Conservation (phyloP, 2,113 vertebrate genomes). For the Notarius lentiginosus region DNA sequence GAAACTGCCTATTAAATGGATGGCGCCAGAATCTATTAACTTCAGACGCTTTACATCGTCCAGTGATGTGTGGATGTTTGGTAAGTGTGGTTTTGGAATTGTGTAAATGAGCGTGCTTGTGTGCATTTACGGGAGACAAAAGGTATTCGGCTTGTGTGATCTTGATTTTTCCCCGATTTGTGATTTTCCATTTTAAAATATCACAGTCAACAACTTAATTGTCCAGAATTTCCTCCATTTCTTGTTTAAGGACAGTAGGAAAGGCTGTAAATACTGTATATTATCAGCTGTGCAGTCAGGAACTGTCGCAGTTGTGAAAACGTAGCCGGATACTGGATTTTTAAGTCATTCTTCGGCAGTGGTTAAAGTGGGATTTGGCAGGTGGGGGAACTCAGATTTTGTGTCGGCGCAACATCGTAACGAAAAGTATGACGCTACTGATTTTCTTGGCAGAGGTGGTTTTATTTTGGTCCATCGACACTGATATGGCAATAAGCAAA, state of each 20-base stretch:
- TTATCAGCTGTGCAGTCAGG: background rate
- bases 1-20: conserved; percentile 99
- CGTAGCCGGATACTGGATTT: background rate
- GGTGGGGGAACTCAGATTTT: no score
- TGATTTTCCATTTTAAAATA: background rate
- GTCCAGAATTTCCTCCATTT: background rate
- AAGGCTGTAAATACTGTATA: background rate
- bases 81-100: conserved; percentile 68
- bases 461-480: no score
- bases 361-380: no score
- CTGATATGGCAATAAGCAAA: no score
- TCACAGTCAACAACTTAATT: background rate
- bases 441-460: no score
- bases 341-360: background rate
- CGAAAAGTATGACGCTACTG: no score
- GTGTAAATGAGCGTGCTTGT: background rate
- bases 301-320: background rate
- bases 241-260: background rate
- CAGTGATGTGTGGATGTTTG: conserved; percentile 99
- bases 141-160: background rate
- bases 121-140: background rate
- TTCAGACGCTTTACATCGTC: conserved; percentile 98
- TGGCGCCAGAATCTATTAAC: conserved; percentile 99
- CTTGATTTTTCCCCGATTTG: background rate
- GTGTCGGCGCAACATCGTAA: no score